A percentile compares a stretch with the other conserved stretches of the same genome.
Evolutionary conservation across 2,888 invertebrate genomes (phyloP).

Genomic region (Caenorhabditis sp.): DNA sequence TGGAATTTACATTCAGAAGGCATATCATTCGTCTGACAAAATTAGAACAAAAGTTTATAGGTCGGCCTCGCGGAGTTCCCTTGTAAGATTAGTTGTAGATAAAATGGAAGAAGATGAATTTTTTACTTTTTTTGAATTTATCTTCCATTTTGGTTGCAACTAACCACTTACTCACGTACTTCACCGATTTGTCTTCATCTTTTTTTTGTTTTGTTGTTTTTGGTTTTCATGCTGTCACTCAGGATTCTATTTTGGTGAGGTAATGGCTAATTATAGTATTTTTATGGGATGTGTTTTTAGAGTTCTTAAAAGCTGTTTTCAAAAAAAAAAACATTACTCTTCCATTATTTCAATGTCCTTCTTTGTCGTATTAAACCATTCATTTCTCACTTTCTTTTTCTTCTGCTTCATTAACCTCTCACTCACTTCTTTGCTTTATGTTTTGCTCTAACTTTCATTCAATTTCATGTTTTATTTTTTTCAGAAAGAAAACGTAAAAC

Average conservation of each 20-base stretch:
- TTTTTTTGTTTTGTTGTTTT: not conserved
- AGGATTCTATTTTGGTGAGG: not conserved
- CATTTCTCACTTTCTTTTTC: not conserved
- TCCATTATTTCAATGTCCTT: not conserved
- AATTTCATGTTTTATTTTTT: not conserved
- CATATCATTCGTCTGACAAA: too few relatives aligned
- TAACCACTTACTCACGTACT: not conserved
- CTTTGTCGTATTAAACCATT: not conserved
- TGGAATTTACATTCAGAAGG: too few relatives aligned
- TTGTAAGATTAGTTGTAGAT: not conserved
- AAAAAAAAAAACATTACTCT: too few relatives aligned
- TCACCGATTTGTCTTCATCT: not conserved
- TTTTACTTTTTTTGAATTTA: not conserved
- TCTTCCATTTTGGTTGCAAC: not conserved
- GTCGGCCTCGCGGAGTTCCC: too few relatives aligned
- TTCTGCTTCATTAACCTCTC: not conserved
- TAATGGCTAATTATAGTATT: too few relatives aligned
- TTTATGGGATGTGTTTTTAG: too few relatives aligned
- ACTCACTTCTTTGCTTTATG: not conserved
- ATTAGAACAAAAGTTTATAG: too few relatives aligned
- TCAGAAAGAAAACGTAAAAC: not conserved
- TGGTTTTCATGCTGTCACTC: too few relatives aligned
- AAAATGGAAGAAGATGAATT: not conserved
- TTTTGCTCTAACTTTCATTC: conserved; percentile 1
- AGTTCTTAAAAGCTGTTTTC: too few relatives aligned